A percentile compares a stretch with the other conserved stretches of the same genome.
Conservation (phyloP, 2,113 vertebrate genomes). For the Gymnobelideus leadbeateri region DNA sequence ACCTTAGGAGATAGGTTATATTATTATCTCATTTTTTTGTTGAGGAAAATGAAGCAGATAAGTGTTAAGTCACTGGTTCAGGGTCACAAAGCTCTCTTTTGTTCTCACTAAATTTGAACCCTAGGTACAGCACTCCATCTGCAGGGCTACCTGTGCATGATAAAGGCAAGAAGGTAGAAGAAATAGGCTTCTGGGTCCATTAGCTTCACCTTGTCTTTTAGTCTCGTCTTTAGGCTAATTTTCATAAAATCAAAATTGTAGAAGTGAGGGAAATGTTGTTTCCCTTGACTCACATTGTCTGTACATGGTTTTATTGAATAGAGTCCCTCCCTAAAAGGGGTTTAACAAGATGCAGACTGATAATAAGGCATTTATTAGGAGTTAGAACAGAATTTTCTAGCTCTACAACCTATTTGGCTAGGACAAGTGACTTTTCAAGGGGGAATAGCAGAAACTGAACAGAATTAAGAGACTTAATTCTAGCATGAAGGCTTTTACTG, state of each 20-base stretch:
- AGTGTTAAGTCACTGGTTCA: not conserved
- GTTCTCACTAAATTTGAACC: not conserved
- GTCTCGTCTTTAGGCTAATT: not conserved
- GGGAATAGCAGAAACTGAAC: too few species aligned
- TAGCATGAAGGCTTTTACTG: too few species aligned
- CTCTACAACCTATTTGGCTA: too few species aligned
- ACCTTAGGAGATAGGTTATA: not conserved
- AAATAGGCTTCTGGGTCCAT: not conserved
- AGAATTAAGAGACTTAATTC: too few species aligned
- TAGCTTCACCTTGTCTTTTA: not conserved
- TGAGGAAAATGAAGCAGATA: not conserved
- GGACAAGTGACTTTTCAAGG: too few species aligned
- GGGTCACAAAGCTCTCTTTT: not conserved
- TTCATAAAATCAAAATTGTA: not conserved
- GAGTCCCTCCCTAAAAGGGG: not conserved
- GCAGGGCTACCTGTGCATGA: not conserved
- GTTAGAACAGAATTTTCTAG: not conserved
- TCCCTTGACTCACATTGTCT: not conserved
- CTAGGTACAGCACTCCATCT: not conserved
- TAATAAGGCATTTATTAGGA: not conserved
- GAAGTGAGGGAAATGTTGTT: not conserved
- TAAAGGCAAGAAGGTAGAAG: not conserved
- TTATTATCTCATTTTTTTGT: not conserved
- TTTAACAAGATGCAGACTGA: not conserved
- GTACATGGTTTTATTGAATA: not conserved